Percentiles rank a stretch among this genome's conserved stretches.
Conservation (phyloP, 2,113 vertebrate species). For the Dromiciops gliroides region DNA sequence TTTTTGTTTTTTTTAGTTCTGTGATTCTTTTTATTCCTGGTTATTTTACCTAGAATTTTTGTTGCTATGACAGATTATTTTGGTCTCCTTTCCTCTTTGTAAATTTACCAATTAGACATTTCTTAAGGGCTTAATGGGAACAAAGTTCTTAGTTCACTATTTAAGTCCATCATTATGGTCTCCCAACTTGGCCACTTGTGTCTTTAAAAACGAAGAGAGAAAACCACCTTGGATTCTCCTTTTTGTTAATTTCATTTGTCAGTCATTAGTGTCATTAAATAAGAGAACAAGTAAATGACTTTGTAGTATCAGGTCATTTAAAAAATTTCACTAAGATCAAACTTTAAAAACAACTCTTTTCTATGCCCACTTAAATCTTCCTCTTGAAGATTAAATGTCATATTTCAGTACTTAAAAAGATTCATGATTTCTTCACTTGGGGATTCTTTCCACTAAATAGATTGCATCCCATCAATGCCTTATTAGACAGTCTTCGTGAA, state of each 20-base stretch:
- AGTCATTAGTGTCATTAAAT: neutral
- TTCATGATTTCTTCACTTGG: conserved; percentile 10
- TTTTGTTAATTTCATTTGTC: neutral
- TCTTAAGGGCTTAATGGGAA: neutral
- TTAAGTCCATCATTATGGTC: neutral
- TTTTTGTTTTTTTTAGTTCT: neutral
- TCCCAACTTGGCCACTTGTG: neutral
- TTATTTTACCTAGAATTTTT: neutral
- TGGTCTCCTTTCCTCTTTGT: neutral
- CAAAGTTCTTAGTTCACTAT: neutral
- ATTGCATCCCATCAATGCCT: neutral
- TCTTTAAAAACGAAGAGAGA: neutral
- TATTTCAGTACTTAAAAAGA: conserved; percentile 38
- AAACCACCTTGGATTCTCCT: neutral
- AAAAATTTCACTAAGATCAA: conserved; percentile 35
- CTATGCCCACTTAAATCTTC: conserved; percentile 22
- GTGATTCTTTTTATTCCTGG: neutral
- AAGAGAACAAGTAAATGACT: neutral
- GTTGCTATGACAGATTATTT: neutral
- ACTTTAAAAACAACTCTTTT: conserved; percentile 19
- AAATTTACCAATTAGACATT: neutral
- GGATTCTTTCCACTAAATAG: neutral
- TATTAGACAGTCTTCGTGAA: neutral
- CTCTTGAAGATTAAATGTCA: conserved; percentile 1
- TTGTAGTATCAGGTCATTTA: neutral